Base-by-base conservation (phyloP, 2,797 vertebrate genomes). In the Melanotaenia boesemani region DNA sequence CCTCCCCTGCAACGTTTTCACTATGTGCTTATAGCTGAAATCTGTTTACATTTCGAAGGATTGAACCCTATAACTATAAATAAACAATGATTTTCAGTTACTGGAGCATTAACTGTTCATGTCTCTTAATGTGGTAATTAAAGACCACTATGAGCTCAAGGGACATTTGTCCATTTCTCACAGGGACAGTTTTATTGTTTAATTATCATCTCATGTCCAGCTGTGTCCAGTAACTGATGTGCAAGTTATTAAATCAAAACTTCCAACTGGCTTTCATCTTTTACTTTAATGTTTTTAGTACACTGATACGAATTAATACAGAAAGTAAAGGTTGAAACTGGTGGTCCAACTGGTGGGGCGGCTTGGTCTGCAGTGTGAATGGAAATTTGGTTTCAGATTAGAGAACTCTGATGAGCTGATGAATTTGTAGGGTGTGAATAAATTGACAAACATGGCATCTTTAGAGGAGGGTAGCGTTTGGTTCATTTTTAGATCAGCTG, bases 1-100 rank as follows among this genome's bases (percentile, higher is more conserved):
- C 82, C 86, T 76, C 60, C 80, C 84, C 83, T 39, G 37, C 65
- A 30, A 32, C 32, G 6, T 32, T 5, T 32, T 32, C 32, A 32
- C 32, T 7, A 1, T 32, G 32, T 32, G 32, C 32, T 32, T 32
- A 32, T 32, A 32, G 5, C 32, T 32, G 32, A 6, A 32, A 32
- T 32, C 32, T 32, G 5, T 32, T 32, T 7, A 32, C 32, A 32
- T 32, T 32, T 32, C 1, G 6, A 7, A 32, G 30, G 6, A 7
- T 32, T 32, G 32, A 5, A 32, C 32, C 6, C 32, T 32, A 32
- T 32, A 32, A 32, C 32, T 32, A 48, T 6, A 50, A 9, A 50
- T 7, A 50, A n/a, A 7, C 18, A n/a, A n/a, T 20, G 5, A 50
- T n/a, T 50, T 50, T 9, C 18, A 50, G 18, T 22, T n/a, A 9